These are phyloP conservation scores for Sesamia nonagrioides DNA, from an alignment of 1,140 invertebrate genomes.

Conservation along the genomic window DNA sequence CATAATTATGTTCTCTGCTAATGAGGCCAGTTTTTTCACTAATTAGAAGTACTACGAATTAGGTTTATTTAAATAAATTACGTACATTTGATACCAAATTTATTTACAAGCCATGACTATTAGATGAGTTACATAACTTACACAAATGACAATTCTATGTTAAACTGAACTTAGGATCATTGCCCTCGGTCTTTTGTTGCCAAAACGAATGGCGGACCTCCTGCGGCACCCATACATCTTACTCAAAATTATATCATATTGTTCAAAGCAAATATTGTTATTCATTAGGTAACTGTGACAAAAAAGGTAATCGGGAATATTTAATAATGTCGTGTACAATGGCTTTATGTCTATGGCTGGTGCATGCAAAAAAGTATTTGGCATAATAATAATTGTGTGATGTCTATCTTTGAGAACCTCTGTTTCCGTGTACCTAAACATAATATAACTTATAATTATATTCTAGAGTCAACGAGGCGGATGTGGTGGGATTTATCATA, in stretches of 20 bases:
- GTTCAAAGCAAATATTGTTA: conserved; percentile 20
- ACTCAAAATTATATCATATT: background rate
- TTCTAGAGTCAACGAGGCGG: too few relatives aligned
- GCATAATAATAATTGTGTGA: background rate
- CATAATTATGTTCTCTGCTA: too few relatives aligned
- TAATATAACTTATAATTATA: too few relatives aligned
- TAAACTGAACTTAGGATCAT: conserved; percentile 12
- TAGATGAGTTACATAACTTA: conserved; percentile 3
- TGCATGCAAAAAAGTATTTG: conserved; percentile 17
- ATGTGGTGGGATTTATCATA: too few relatives aligned
- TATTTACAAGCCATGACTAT: background rate
- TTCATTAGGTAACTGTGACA: conserved; percentile 9
- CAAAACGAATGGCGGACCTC: conserved; percentile 31
- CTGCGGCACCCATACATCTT: conserved; percentile 20
- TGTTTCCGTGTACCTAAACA: background rate
- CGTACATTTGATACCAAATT: too few relatives aligned
- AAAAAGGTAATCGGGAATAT: conserved; percentile 18
- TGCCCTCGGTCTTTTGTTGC: conserved; percentile 12
- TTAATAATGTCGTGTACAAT: conserved; percentile 25
- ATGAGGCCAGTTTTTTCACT: too few relatives aligned
- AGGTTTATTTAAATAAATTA: too few relatives aligned
- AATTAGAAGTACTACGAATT: too few relatives aligned
- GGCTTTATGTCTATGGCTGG: conserved; percentile 23
- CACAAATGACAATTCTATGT: conserved; percentile 5
- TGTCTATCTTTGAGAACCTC: background rate